Evolutionary conservation across 2,888 invertebrate species (phyloP).

Genomic region (Taphrorychus bicolor): DNA sequence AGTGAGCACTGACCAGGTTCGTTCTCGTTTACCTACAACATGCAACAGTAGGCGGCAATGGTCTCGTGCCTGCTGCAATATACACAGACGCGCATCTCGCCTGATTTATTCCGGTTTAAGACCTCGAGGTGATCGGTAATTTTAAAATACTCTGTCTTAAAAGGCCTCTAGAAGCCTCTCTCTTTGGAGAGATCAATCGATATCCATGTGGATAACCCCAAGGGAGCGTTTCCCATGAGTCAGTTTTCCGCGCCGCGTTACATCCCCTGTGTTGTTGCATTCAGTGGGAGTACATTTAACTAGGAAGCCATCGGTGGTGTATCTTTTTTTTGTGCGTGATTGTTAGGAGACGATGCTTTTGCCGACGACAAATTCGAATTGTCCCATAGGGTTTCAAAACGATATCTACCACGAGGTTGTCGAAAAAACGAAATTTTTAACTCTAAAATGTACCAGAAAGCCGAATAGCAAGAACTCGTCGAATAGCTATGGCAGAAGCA

Average conservation of each 20-base stretch:
- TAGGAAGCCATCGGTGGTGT: too few relatives aligned
- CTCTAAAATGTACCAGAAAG: slow-evolving; percentile 51
- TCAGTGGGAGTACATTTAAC: slow-evolving; percentile 11
- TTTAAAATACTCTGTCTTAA: not conserved
- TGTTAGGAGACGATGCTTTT: slow-evolving; percentile 19
- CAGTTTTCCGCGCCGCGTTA: slow-evolving; percentile 10
- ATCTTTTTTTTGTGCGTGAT: slow-evolving; percentile 16
- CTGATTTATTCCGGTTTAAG: slow-evolving; percentile 28
- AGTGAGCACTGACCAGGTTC: not conserved
- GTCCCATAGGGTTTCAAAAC: slow-evolving; percentile 34
- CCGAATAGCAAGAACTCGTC: slow-evolving; percentile 43
- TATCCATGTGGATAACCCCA: slow-evolving; percentile 7
- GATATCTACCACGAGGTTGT: slow-evolving; percentile 32
- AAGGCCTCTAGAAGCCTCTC: not conserved
- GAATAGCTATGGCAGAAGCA: slow-evolving; percentile 45
- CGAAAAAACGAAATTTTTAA: slow-evolving; percentile 55
- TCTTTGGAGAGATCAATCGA: not conserved
- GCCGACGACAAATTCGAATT: slow-evolving; percentile 34
- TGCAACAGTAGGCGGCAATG: slow-evolving; percentile 23
- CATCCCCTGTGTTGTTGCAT: slow-evolving; percentile 7
- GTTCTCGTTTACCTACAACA: not conserved
- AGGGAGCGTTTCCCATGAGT: slow-evolving; percentile 24
- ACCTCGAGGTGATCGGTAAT: not conserved
- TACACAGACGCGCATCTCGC: slow-evolving; percentile 17
- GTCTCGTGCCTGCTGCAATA: slow-evolving; percentile 24